These are phyloP conservation scores for Xiphorhynchus elegans DNA, from an alignment of 2,113 vertebrate genomes.

Conservation along the genomic window DNA sequence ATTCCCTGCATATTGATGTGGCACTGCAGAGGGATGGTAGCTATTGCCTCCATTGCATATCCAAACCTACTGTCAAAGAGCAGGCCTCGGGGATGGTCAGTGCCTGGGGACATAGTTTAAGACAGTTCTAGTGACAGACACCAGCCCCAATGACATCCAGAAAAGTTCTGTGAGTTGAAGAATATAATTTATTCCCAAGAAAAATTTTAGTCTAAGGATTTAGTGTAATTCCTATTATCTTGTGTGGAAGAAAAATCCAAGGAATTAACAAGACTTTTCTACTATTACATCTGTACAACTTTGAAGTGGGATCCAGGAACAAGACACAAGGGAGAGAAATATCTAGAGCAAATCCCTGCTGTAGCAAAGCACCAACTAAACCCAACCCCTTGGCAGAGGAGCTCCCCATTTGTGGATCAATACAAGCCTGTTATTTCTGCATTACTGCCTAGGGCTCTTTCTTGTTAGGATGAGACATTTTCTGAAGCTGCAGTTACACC, in stretches of 20 bases:
- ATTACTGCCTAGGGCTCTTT: neutral
- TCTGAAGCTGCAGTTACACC: neutral
- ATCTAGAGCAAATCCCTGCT: neutral
- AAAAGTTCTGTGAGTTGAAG: neutral
- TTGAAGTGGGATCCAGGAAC: neutral
- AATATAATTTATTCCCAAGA: neutral
- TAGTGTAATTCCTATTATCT: neutral
- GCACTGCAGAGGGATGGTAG: too few species aligned
- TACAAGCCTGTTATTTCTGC: neutral
- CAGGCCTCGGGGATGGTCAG: neutral
- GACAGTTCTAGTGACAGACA: neutral
- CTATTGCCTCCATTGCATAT: neutral
- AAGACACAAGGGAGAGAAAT: rapidly evolving
- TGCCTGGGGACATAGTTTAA: neutral
- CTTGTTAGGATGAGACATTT: neutral
- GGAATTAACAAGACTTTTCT: neutral
- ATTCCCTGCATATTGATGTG: neutral
- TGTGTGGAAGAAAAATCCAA: too few species aligned
- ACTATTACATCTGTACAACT: neutral
- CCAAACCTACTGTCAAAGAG: neutral
- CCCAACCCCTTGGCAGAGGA: neutral
- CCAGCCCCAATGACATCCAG: rapidly evolving
- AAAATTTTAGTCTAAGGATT: neutral
- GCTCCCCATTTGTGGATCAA: neutral
- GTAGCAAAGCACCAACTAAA: neutral